Base-by-base conservation (phyloP, 2,797 vertebrate species). In the Danio aesculapii region DNA sequence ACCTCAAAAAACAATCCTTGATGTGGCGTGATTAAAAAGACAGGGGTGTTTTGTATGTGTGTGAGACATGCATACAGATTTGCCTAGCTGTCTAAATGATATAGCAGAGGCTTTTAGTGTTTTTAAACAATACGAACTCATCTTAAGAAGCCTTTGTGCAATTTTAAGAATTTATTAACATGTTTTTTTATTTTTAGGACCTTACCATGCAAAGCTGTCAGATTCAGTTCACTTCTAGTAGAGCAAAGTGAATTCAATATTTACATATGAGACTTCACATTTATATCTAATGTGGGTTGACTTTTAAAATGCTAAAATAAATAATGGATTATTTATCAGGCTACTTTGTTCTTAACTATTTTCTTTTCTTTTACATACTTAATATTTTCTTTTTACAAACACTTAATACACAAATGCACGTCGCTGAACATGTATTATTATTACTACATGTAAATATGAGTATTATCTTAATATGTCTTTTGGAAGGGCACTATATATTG, bases 211-310 rank as follows among this genome's bases (percentile, higher is more conserved):
- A 30, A 70, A 16, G 14, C 21, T 13, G 14, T 50, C 14, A 75
- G 13, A 74, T 73, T 73, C 8, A 46, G 5, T 73, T 59, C 55
- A 61, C 21, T 68, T 50, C 6, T 30, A 49, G 43, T 73, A 59
- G 13, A 74, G 55, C 53, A 14, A 16, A 72, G 58, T 47, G 50
- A 30, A 67, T 46, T 19, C 44, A 43, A 16, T 58, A 3, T 49
- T 14, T 75, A 1, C 1, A 44, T 21, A 44, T 44, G 17, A 13
- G 6, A 53, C n/a, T 53, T 75, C 11, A 30, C n/a, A 50, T 21
- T 64, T 39, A 50, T 21, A 21, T 66, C n/a, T 19, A 66, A 62
- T 62, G 4, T 19, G 67, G 49, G 17, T 12, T 67, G 44, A 67
- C 16, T 21, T n/a, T 67, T 14, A 13, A 21, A 49, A 49, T 2